Conservation (phyloP, 2,113 vertebrate species). For the Cyanoramphus novaezelandiae region DNA sequence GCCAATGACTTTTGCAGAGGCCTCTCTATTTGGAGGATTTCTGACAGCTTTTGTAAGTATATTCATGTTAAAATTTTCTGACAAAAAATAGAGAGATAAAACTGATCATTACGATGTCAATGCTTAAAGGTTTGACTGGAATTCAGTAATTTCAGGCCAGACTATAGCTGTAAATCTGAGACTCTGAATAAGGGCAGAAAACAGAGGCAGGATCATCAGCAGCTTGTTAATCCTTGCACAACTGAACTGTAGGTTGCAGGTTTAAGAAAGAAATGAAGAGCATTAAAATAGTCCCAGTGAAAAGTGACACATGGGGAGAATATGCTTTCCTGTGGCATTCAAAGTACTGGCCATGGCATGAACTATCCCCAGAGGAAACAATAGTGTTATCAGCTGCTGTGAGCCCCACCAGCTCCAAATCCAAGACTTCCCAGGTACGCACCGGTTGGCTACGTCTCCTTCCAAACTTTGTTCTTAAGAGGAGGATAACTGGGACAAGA, state of each 20-base stretch:
- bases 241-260: constrained; percentile 44
- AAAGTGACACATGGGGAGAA: background rate
- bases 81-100: constrained; percentile 32
- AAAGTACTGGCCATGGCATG: background rate
- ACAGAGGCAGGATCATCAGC: constrained; percentile 26
- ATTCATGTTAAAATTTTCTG: constrained; percentile 18
- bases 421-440: background rate
- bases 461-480: background rate
- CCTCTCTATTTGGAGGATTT: background rate
- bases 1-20: background rate
- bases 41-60: constrained; percentile 48
- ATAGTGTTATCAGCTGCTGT: background rate
- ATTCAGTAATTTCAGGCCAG: constrained; percentile 36
- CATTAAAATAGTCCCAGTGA: constrained; percentile 35
- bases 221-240: background rate
- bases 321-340: background rate
- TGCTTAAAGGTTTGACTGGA: constrained; percentile 45
- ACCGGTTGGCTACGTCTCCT: too few relatives aligned
- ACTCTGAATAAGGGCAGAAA: constrained; percentile 36
- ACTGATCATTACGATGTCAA: constrained; percentile 15
- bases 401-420: background rate
- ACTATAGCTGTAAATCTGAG: constrained; percentile 30
- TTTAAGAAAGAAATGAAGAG: constrained; percentile 14
- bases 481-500: background rate
- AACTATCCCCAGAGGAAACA: background rate